These are phyloP conservation scores for Tridacna gigas DNA, from an alignment of 2,888 invertebrate genomes.

Conservation along the genomic window DNA sequence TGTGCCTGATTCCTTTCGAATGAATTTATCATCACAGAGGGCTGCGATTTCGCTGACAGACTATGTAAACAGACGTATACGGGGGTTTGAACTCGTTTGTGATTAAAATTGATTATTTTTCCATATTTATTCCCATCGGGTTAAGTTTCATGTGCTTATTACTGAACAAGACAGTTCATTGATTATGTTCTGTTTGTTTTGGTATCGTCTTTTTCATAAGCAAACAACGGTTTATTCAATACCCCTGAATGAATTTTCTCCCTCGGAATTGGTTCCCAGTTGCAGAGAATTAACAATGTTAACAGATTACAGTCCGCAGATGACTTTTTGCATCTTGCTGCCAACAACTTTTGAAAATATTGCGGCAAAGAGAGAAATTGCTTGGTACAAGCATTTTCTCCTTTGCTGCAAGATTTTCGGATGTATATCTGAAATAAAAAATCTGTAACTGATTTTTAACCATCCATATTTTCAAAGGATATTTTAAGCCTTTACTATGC, in stretches of 20 bases:
- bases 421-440: too few species aligned
- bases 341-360: too few species aligned
- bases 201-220: conserved; percentile 66
- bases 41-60: conserved; percentile 52
- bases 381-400: too few species aligned
- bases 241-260: conserved; percentile 32
- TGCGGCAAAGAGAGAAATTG: too few species aligned
- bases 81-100: conserved; percentile 74
- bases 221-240: conserved; percentile 78
- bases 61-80: conserved; percentile 75
- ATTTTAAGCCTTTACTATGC: too few species aligned
- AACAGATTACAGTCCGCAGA: background rate
- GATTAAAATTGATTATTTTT: conserved; percentile 79
- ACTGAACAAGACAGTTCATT: conserved; percentile 71
- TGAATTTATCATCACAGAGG: conserved; percentile 63
- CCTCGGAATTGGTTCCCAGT: background rate
- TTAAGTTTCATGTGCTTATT: conserved; percentile 68
- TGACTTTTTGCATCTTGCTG: too few species aligned
- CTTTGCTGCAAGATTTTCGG: too few species aligned
- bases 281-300: conserved; percentile 1
- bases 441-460: too few species aligned
- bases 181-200: conserved; percentile 72
- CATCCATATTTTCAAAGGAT: too few species aligned
- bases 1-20: conserved; percentile 57
- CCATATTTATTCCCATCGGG: conserved; percentile 70